Evolutionary conservation across 2,113 vertebrate species (phyloP).

Genomic region (Clinocottus analis): DNA sequence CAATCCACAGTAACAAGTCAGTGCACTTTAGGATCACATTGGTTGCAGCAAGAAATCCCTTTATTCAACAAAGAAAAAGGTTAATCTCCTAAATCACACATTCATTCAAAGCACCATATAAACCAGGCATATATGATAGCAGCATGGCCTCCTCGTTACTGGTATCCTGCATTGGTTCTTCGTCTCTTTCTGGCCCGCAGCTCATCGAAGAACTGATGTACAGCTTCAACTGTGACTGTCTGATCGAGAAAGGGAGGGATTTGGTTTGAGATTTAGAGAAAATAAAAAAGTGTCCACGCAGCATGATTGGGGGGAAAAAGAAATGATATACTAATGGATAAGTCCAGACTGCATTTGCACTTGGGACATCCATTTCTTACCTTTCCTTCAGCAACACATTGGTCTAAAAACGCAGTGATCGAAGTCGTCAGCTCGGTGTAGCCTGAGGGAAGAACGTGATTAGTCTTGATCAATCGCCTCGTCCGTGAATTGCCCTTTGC

Average conservation of each 20-base stretch:
- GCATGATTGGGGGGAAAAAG: neutral
- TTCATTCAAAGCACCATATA: slow-evolving; percentile 29
- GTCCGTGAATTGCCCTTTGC: neutral
- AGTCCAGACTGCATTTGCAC: neutral
- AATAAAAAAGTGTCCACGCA: neutral
- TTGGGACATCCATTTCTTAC: slow-evolving; percentile 74
- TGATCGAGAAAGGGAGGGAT: slow-evolving; percentile 63
- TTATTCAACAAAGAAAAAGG: slow-evolving; percentile 28
- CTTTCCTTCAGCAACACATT: slow-evolving; percentile 92
- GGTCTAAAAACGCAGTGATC: slow-evolving; percentile 89
- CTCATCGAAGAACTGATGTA: slow-evolving; percentile 92
- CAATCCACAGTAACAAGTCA: neutral
- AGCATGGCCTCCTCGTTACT: slow-evolving; percentile 39
- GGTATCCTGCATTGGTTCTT: slow-evolving; percentile 66
- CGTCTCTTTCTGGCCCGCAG: slow-evolving; percentile 89
- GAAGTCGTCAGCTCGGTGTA: slow-evolving; percentile 93
- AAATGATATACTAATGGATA: neutral
- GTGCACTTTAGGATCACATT: slow-evolving; percentile 30
- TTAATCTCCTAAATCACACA: neutral
- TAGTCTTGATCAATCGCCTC: neutral
- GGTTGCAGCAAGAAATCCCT: slow-evolving; percentile 32
- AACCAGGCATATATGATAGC: slow-evolving; percentile 17
- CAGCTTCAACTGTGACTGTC: slow-evolving; percentile 92
- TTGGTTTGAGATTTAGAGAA: neutral
- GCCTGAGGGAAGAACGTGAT: slow-evolving; percentile 78